Evolutionary conservation across 2,888 invertebrate genomes (phyloP), one percentile per base, ranked within the genome.

Genomic region (Syrphus vitripennis): DNA sequence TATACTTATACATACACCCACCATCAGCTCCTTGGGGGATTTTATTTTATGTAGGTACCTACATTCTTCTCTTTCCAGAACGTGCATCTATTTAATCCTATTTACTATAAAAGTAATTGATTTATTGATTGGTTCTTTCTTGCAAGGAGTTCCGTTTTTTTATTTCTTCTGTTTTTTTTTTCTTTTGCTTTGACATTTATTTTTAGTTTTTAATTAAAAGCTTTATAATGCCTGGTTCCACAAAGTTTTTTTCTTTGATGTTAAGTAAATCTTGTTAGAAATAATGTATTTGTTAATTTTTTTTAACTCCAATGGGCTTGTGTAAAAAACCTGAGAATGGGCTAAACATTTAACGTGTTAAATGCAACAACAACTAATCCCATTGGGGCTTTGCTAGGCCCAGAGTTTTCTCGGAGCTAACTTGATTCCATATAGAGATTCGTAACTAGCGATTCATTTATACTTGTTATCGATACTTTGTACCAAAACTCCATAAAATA

Each of bases 91-190:
- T 79, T 63, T 80, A 84, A 84, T 84, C 80, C 76, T 67, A 76
- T 67, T 80, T 84, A 76, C 75, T 53, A 34, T 24, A 29, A 37
- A 83, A 78, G 77, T 74, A 83, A 75, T 75, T 83, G 83, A 76
- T 80, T 50, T 84, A 84, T 80, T 76, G 80, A 84, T 84, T 80
- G 48, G 59, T 76, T 67, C 67, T 53, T 65, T 50, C 48, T 76
- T 40, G 34, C 31, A 70, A 16, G 37, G 40, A 34, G 48, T 4
- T 26, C 29, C 7, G 6, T n/a, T 37, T 37, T 42, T 50, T 16
- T 9, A n/a, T 50, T 16, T 21, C 10, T 19, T n/a, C 10, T 10
- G 34, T 34, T 10, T 34, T 34, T 50, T 2, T 50, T 6, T 14
- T 10, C 14, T 50, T 50, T 24, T 24, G 10, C 2, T 55, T 69